A percentile compares a stretch with the other conserved stretches of the same genome.
phyloP scores from a whole-genome alignment of 2,888 invertebrate genomes.

The Tryphoninae sp. region DNA sequence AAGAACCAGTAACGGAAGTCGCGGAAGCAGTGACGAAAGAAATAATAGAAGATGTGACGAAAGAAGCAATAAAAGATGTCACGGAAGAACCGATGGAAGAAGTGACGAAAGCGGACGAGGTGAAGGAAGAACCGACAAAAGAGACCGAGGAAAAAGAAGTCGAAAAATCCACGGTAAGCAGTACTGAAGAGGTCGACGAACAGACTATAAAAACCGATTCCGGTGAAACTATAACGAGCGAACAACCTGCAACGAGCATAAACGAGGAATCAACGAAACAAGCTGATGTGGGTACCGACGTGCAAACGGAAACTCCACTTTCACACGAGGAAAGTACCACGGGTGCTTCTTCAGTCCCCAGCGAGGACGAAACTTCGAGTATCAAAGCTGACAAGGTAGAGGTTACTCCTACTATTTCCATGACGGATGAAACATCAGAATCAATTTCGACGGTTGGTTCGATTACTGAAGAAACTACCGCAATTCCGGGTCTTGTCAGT shows the following conservation, averaged over 20 bases:
- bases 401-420: background rate
- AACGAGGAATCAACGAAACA: slow-evolving; percentile 30
- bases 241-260: slow-evolving; percentile 20
- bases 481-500: slow-evolving; percentile 51
- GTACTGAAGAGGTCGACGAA: slow-evolving; percentile 2
- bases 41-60: background rate
- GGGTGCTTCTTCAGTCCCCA: background rate
- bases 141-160: slow-evolving; percentile 35
- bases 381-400: background rate
- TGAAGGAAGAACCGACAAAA: background rate
- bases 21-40: background rate
- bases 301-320: slow-evolving; percentile 48
- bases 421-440: slow-evolving; percentile 16
- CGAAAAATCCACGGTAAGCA: slow-evolving; percentile 34
- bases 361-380: slow-evolving; percentile 14
- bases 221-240: slow-evolving; percentile 21
- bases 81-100: slow-evolving; percentile 32
- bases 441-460: background rate
- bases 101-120: background rate
- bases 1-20: slow-evolving; percentile 1
- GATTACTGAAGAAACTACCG: slow-evolving; percentile 18
- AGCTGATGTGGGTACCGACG: slow-evolving; percentile 30
- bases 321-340: slow-evolving; percentile 34
- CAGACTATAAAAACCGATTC: slow-evolving; percentile 5
- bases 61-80: slow-evolving; percentile 31